Evolutionary conservation across 2,113 vertebrate species (phyloP).

Genomic region (Rhinichthys klamathensis): DNA sequence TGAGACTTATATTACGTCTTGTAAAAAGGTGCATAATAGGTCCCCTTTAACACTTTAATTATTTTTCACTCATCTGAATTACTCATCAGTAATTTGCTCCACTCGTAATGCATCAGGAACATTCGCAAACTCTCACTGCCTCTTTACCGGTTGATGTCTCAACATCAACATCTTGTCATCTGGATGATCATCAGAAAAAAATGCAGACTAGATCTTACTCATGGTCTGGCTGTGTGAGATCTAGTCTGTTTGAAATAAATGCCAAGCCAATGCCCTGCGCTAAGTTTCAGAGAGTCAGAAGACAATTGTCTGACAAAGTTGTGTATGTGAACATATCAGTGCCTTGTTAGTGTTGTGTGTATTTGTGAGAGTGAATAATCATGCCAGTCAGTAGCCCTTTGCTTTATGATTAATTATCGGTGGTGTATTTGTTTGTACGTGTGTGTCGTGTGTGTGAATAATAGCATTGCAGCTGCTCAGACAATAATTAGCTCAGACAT

Average conservation of each 20-base stretch:
- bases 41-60: no score
- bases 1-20: no score
- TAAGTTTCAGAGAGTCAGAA: neutral
- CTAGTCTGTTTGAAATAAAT: neutral
- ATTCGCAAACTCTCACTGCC: neutral
- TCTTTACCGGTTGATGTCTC: neutral
- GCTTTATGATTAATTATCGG: neutral
- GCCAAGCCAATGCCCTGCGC: neutral
- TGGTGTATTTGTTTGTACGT: neutral
- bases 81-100: neutral
- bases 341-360: conserved; percentile 15
- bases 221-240: neutral
- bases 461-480: conserved; percentile 63
- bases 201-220: neutral
- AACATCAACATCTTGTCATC: neutral
- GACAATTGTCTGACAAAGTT: neutral
- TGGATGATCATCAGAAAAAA: neutral
- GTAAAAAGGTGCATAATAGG: no score
- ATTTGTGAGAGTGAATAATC: neutral
- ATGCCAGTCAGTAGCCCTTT: conserved; percentile 9
- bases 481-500: conserved; percentile 60
- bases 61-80: neutral
- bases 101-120: neutral
- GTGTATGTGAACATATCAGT: neutral
- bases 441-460: conserved; percentile 30